Conservation (phyloP, 2,888 invertebrate species). For the Leptothorax acervorum region DNA sequence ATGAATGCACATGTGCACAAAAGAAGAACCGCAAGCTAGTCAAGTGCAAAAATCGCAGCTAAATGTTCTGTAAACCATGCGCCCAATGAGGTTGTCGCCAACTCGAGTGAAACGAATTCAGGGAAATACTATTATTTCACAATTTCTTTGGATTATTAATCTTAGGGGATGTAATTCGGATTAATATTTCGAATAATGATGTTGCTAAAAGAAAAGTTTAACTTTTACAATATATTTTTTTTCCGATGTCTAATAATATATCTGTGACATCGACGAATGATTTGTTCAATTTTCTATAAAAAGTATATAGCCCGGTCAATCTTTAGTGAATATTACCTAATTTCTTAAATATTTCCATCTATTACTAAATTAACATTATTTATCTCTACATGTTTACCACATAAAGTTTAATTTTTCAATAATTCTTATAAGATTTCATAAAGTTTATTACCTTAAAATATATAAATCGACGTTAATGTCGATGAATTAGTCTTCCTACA, state of each 20-base stretch:
- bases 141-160: not conserved
- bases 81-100: not conserved
- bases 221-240: not conserved
- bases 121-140: slow-evolving; percentile 17
- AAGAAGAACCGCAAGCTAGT: slow-evolving; percentile 24
- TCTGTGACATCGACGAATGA: not conserved
- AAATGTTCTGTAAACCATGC: slow-evolving; percentile 51
- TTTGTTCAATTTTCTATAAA: not conserved
- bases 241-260: not conserved
- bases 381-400: not conserved
- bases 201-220: not conserved
- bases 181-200: slow-evolving; percentile 8
- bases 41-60: slow-evolving; percentile 46
- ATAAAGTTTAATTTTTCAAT: not conserved
- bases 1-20: slow-evolving; percentile 7
- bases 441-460: not conserved
- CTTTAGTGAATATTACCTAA: not conserved
- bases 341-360: not conserved
- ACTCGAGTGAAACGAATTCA: slow-evolving; percentile 25
- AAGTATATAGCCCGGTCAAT: not conserved
- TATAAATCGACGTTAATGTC: not conserved
- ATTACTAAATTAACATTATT: not conserved
- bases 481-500: not conserved
- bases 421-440: not conserved
- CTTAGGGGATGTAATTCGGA: not conserved